Evolutionary conservation across 30 jellyfish, hydroid and myxozoan species (phyloP), one percentile per base, ranked within the genome.

Genomic region (Pseudorhiza aurosa): DNA sequence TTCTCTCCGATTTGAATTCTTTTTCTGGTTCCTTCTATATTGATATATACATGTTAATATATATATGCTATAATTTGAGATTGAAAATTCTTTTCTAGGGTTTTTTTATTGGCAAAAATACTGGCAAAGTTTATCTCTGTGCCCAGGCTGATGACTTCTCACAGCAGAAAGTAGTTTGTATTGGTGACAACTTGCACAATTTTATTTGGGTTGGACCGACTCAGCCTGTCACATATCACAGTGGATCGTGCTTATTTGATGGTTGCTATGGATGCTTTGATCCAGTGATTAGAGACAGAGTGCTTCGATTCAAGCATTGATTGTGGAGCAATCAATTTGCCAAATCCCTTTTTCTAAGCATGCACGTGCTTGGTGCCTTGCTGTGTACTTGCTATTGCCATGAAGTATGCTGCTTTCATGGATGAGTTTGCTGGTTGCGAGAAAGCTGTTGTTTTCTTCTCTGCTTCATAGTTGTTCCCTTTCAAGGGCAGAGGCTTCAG

Each of bases 111-210:
- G 98, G 98, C 9, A 69, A 45, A n/a, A 70, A 51, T 21, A 49
- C 96, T 14, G 98, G 98, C 14, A 91, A 94, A 31, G 96, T 91
- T 30, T 91, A 75, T 77, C 44, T 79, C 8, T 91, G 98, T 60
- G 98, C 90, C 39, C 96, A 84, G 56, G 96, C 98, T 1, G 98
- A 91, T 85, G 98, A 91, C 56, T 91, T 91, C 71, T 91, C 98
- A 10, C 98, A 91, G 84, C 98, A 91, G 65, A 91, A 91, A 29
- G 95, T 85, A 15, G 63, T 80, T 21, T 91, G 98, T 70, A 47
- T 91, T 70, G 96, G 97, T 1, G 87, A 90, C 31, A 75, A 55
- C 56, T 60, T 91, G 65, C 87, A 85, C 70, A 64, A 64, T 22
- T 91, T 91, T 45, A 80, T 91, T 11, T 91, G 98, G 98, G 83